Evolutionary conservation across 2,888 invertebrate species (phyloP), one percentile per base, ranked within the genome.

Genomic region (Drosophila quinaria): DNA sequence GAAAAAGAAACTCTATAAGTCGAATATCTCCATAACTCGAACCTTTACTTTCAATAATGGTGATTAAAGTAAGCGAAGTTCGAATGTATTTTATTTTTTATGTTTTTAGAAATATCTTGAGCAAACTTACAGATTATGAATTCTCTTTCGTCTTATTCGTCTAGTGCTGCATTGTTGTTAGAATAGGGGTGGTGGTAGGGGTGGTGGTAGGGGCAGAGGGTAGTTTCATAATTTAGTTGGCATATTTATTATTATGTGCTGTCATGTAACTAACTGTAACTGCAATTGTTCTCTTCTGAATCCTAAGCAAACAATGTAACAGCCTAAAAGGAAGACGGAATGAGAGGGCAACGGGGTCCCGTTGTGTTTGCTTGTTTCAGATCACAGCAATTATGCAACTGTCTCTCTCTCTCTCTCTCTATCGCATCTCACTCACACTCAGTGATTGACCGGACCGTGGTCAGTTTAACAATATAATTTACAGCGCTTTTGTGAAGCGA

Each of bases 401-500:
- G 25, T 50, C 41, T 42, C 17, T 41, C 19, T 35, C 35, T 13
- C 35, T 19, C 33, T 29, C 33, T 29, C 11, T 3, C 35, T 35
- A 6, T 37, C 35, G 39, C 25, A 17, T 56, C 50, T 6, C 19
- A 8, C 35, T 22, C 29, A 17, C 41, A 9, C 35, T 13, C 52
- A 2, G 6, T 25, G 41, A 5, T 25, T 10, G 37, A 19, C 61
- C 63, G 78, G 50, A 31, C 74, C 19, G 50, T 70, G 88, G 77
- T 68, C 83, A 68, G 62, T 58, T 63, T 87, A 87, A 87, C 81
- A 78, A 76, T 77, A 82, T 87, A 87, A 87, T 89, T 87, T 87
- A 87, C 90, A 80, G 75, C 71, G 88, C 87, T 89, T 87, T 87
- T 87, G 87, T 88, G 86, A 80, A 89, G 87, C 88, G 87, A 87